Base-by-base conservation (phyloP, 2,888 invertebrate species). In the Pteria penguin region DNA sequence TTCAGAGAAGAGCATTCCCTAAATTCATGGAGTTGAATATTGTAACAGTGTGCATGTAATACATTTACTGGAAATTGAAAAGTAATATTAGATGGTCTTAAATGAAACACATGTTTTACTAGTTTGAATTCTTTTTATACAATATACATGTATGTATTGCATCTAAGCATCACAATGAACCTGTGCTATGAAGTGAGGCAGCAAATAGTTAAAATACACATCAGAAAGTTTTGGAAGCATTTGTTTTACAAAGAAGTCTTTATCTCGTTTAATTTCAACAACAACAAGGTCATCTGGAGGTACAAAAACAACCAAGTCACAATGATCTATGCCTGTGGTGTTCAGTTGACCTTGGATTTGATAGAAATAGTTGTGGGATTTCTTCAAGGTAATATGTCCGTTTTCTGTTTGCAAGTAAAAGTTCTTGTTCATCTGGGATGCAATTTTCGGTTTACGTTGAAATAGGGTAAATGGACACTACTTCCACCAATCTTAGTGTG, bases 291-390 rank as follows among this genome's bases (percentile, higher is more conserved):
- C 66, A 67, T 67, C 54, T 60, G 73, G 73, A 14, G 67, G 67
- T 2, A 66, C 66, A 66, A 67, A 73, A 2, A 73, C 73, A 67
- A 73, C 67, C 14, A 63, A 29, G 26, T 71, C 71, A 62, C 63
- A 71, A 11, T 27, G 18, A 24, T 24, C 57, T 57, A 57, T 57
- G 5, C 72, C 72, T 54, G 58, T 66, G 2, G 58, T 32, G 31
- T 66, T 72, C 58, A 66, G 36, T 27, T 72, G 66, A 11, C 66
- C 66, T 58, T 72, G 72, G n/a, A 61, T 68, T 26, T 68, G 54
- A 18, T 29, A 60, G 36, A 26, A 67, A 26, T 69, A 69, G 54
- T 75, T 57, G 54, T 62, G 63, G 1, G 27, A 55, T 54, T 52
- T 36, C 8, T 54, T 32, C 5, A 75, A n/a, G 8, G 22, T 57